Evolutionary conservation across 2,797 vertebrate genomes (phyloP), one percentile per base, ranked within the genome.

Genomic region (Oreochromis mossambicus): DNA sequence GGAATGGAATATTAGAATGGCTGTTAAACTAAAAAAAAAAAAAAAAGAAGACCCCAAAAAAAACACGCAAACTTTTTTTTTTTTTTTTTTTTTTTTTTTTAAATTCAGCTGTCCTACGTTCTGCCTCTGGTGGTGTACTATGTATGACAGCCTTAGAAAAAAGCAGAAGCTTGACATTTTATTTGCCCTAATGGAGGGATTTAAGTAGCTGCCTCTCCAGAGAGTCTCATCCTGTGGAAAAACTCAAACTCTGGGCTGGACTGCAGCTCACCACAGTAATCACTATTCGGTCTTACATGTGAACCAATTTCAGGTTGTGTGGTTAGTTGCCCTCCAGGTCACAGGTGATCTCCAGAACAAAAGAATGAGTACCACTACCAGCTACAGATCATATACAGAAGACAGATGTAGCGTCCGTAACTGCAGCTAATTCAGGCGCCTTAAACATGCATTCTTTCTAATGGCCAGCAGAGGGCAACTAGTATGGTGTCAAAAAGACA

Each of bases 271-370:
- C 21, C 9, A 17, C 14, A 26, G 66, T 17, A 11, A 7, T 70
- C 24, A 73, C 41, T 46, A 26, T 29, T 73, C 3, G 1, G 68
- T 46, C 41, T 73, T 17, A 26, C 24, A 73, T 48, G 43, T 19
- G 43, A 73, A 32, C 41, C 24, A 73, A 48, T 48, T 73, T 48
- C 68, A 73, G 43, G 43, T 48, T 48, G 24, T 29, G 24, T 73
- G 68, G 21, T 48, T 73, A 17, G 41, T 29, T 48, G 41, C 41
- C 24, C 38, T 48, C 41, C 41, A 73, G 41, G 24, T 46, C 68
- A 73, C 68, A 73, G 68, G 14, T 3, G 1, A 73, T 29, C 43
- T 48, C 15, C 68, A 73, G 41, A 73, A 43, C 24, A 48, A 48
- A 73, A 73, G 68, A 46, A 73, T 73, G 13, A 73, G 41, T 46